Evolutionary conservation across 1,140 invertebrate genomes (phyloP).

Genomic region (Arion vulgaris): DNA sequence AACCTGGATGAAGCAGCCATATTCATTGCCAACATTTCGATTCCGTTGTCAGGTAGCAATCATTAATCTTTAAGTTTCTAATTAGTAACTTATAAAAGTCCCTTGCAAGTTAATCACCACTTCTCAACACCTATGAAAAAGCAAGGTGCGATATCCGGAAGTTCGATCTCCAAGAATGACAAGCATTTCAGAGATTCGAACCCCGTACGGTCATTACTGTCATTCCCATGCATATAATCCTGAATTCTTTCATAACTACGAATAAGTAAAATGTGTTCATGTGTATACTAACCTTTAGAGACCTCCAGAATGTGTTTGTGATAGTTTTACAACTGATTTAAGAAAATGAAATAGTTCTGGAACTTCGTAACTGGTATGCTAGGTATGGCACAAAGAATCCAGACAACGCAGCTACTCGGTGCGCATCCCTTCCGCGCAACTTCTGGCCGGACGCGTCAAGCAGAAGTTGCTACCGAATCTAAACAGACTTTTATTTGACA

Average conservation of each 20-base stretch:
- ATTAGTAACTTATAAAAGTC: neutral
- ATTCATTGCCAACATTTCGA: constrained; percentile 12
- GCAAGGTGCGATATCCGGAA: constrained; percentile 58
- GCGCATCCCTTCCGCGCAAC: constrained; percentile 86
- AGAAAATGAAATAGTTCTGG: constrained; percentile 50
- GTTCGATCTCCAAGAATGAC: constrained; percentile 79
- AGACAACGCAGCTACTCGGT: constrained; percentile 88
- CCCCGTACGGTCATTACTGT: constrained; percentile 80
- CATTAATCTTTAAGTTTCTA: neutral
- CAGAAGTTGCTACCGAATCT: neutral
- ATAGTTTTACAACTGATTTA: constrained; percentile 40
- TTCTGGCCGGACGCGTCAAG: constrained; percentile 65
- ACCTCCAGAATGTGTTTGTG: constrained; percentile 41
- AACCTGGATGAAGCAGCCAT: constrained; percentile 28
- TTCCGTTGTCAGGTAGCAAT: neutral
- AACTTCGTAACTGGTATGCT: constrained; percentile 89
- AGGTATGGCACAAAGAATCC: constrained; percentile 96
- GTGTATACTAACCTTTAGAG: constrained; percentile 47
- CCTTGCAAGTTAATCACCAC: neutral
- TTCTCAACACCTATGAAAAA: constrained; percentile 21
- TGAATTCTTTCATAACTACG: constrained; percentile 72
- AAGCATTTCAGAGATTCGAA: constrained; percentile 82
- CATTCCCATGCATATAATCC: constrained; percentile 77
- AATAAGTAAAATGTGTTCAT: constrained; percentile 75
- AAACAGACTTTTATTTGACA: constrained; percentile 1